Base-by-base conservation (phyloP, 92 coral and sea anemone species). In the Blastomussa wellsi region DNA sequence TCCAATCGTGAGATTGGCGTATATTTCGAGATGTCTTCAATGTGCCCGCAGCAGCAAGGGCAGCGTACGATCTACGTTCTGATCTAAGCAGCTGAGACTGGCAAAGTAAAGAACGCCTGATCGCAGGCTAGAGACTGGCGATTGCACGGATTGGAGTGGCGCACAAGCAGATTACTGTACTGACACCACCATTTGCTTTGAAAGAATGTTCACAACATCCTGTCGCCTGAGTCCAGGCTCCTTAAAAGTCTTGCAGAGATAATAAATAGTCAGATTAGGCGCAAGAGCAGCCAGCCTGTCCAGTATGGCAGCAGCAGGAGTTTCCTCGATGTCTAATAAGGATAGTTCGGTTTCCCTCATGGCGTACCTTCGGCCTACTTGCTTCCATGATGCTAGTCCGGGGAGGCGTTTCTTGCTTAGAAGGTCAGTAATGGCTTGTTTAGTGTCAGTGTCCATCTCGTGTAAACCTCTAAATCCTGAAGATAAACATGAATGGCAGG, bases 381-480 rank as follows among this genome's bases (percentile, higher is more conserved):
- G 86, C n/a, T 74, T 82, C 86, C 86, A 82, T 28, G 79, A 37
- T 28, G 86, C 79, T 33, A 72, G 79, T 7, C 86, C 79, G 3
- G 72, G 79, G 2, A 74, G 72, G 19, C 86, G 70, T 53, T 82
- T 82, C 78, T 82, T 82, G 60, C 79, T 73, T 6, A 82, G 79
- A 41, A 82, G 57, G 36, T 82, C 86, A 73, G 59, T n/a, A 7
- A 82, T 9, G 79, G 69, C 86, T 73, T 72, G 72, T 73, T 55
- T 73, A 0, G 86, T 57, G 17, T 15, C 32, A 7, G 9, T 22
- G 28, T 82, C 72, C 9, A 73, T 19, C 22, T 82, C 86, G n/a
- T 82, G 86, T 39, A 82, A 57, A n/a, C 86, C 86, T 73, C 71
- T 38, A 28, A 82, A 82, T 31, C 86, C 86, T 82, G 11, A 37